Base-by-base conservation (phyloP, 2,888 invertebrate species). In the Hirudinaria manillensis region DNA sequence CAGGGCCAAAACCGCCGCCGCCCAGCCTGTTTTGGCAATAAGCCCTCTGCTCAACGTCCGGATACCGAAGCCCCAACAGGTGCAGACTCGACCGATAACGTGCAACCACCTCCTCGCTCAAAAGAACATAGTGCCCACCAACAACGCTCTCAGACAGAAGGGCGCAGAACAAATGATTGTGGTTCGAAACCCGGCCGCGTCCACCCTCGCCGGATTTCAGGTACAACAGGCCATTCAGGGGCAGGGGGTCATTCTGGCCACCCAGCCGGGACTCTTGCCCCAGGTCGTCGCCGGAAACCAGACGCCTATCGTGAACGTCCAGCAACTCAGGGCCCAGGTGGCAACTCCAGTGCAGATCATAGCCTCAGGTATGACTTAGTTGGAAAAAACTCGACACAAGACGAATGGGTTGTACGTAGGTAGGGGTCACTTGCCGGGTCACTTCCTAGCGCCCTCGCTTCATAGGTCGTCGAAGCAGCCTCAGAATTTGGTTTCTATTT, bases 91-190 rank as follows among this genome's bases (percentile, higher is more conserved):
- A 6, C 61, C 24, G 7, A 61, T 24, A 29, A 61, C 61, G 7
- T 24, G 24, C 61, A 61, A 4, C 21, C 61, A 61, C n/a, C 61
- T 61, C 24, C 21, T 61, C 7, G 29, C 24, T 61, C 61, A 61
- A 29, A 61, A 29, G 29, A 61, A 61, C 61, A 29, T 61, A 27
- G 61, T 61, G 61, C 61, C 29, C 13, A 61, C 24, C 61, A 61
- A 61, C 61, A 61, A 61, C 19, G 29, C 24, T n/a, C 24, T 27
- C 61, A 61, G 29, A 10, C 24, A 27, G 61, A 61, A 24, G 29
- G 61, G 24, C 6, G 24, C 61, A 3, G 61, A 29, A 10, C 61
- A 61, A 19, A 61, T 61, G 61, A 61, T 61, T 10, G 29, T 61
- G 24, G 61, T 61, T 29, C 61, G 29, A 61, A 29, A 29, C n/a